Percentiles rank a stretch among this genome's conserved stretches.
These are phyloP conservation scores for Epinephelus lanceolatus DNA, from an alignment of 2,113 vertebrate genomes.

Conservation along the genomic window DNA sequence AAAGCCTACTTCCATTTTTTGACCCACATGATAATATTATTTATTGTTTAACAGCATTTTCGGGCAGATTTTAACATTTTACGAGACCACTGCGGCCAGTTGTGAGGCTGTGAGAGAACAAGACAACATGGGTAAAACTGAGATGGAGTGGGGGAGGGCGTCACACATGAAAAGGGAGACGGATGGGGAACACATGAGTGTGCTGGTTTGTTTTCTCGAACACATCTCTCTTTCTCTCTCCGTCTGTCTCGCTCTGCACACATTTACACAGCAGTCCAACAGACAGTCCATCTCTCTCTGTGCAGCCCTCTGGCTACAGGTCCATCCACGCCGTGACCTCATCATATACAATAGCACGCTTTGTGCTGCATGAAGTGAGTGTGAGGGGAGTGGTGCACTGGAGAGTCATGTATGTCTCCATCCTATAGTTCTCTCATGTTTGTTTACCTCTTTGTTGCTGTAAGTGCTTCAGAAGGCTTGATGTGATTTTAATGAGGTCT, in stretches of 20 bases:
- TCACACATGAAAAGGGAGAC: conserved; percentile 6
- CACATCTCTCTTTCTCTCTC: conserved; percentile 36
- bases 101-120: neutral
- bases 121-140: conserved; percentile 16
- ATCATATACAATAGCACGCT: conserved; percentile 60
- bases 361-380: conserved; percentile 53
- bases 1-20: neutral
- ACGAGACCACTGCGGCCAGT: neutral
- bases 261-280: conserved; percentile 56
- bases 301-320: conserved; percentile 32
- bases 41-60: neutral
- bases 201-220: conserved; percentile 51
- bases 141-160: conserved; percentile 23
- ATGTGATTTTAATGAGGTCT: conserved; percentile 52
- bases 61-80: neutral
- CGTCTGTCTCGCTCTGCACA: conserved; percentile 41
- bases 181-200: conserved; percentile 37
- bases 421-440: conserved; percentile 36
- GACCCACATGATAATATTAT: neutral
- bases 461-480: conserved; percentile 24
- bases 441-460: conserved; percentile 63
- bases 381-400: conserved; percentile 1
- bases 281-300: conserved; percentile 35
- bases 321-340: conserved; percentile 63
- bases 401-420: conserved; percentile 13